A percentile compares a stretch with the other conserved stretches of the same genome.
Conservation (phyloP, 2,113 vertebrate species). For the Mastomys coucha region DNA sequence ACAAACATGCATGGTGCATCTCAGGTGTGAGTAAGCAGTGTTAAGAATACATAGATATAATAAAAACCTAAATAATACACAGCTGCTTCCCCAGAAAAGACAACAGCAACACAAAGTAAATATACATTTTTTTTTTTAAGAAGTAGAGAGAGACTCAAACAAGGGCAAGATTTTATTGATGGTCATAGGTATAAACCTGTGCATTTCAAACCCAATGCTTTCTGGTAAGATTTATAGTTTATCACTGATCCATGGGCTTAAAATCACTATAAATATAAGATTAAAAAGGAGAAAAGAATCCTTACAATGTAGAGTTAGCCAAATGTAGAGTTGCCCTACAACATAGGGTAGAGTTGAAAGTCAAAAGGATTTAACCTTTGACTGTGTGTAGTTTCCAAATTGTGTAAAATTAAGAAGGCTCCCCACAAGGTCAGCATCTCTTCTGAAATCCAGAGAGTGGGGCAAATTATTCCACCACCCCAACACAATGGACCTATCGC, state of each 20-base stretch:
- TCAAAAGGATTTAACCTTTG: rapidly evolving
- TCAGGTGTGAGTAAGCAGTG: rapidly evolving
- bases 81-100: background rate
- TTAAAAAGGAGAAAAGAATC: background rate
- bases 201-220: rapidly evolving
- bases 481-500: rapidly evolving
- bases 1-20: background rate
- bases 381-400: rapidly evolving
- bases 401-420: background rate
- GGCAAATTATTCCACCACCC: too few species aligned
- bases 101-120: rapidly evolving
- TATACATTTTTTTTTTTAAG: background rate
- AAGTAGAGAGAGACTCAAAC: background rate
- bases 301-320: too few species aligned
- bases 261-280: background rate
- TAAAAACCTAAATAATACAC: background rate
- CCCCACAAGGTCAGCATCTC: rapidly evolving
- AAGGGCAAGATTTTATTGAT: too few species aligned
- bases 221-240: background rate
- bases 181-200: background rate
- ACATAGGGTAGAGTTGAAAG: too few species aligned
- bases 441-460: background rate
- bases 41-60: background rate
- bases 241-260: rapidly evolving
- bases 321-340: too few species aligned